Conservation (phyloP, 2,797 vertebrate species). For the Gephyroberyx darwinii region DNA sequence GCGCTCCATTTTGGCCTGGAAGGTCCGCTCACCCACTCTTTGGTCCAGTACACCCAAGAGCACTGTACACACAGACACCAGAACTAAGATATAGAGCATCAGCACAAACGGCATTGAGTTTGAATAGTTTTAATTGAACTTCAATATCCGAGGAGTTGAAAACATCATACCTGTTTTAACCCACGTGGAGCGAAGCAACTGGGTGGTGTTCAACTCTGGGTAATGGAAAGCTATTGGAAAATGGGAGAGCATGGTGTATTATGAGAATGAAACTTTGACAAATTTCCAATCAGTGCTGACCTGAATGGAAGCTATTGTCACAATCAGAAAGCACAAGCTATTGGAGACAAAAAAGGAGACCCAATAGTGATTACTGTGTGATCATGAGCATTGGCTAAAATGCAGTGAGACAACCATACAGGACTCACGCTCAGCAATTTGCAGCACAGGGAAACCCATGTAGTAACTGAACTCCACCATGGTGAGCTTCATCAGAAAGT, state of each 20-base stretch:
- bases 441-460: conserved; percentile 93
- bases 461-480: conserved; percentile 98
- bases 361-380: neutral
- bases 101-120: conserved; percentile 1
- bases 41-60: conserved; percentile 91
- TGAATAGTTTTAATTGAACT: neutral
- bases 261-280: neutral
- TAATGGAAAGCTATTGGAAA: conserved; percentile 87
- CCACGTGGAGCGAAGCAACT: conserved; percentile 94
- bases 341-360: neutral
- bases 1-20: conserved; percentile 93
- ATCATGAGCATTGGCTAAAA: neutral
- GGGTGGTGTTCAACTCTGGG: conserved; percentile 92
- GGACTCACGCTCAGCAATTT: conserved; percentile 96
- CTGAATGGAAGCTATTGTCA: neutral
- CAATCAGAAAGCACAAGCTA: neutral
- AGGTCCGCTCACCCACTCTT: conserved; percentile 86
- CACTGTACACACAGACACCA: conserved; percentile 78
- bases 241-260: neutral
- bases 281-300: neutral
- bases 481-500: conserved; percentile 87
- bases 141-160: neutral
- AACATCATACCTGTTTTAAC: conserved; percentile 90
- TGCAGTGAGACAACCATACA: neutral
- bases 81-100: neutral